Evolutionary conservation across 2,888 invertebrate species (phyloP).

Genomic region (Acleris literana): DNA sequence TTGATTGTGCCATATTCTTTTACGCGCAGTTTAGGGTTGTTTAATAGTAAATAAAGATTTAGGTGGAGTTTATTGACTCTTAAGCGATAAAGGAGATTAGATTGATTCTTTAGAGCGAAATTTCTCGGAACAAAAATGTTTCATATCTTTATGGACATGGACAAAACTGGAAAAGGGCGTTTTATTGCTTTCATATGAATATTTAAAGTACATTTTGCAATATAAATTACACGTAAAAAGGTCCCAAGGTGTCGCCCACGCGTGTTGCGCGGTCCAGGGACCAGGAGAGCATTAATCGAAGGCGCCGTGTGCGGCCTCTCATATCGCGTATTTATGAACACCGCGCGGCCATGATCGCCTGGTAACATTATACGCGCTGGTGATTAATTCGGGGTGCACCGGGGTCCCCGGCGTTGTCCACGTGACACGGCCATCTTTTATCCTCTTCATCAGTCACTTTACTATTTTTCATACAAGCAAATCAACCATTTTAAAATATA

Average conservation of each 20-base stretch:
- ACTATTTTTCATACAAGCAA: slow-evolving; percentile 14
- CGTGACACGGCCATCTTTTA: slow-evolving; percentile 47
- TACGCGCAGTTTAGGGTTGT: slow-evolving; percentile 36
- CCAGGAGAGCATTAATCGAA: slow-evolving; percentile 70
- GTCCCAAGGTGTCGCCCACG: slow-evolving; percentile 59
- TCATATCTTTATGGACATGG: background rate
- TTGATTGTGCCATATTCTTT: slow-evolving; percentile 39
- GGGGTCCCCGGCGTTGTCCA: slow-evolving; percentile 47
- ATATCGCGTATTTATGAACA: slow-evolving; percentile 78
- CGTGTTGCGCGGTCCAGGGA: slow-evolving; percentile 56
- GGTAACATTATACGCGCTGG: slow-evolving; percentile 71
- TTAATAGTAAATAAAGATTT: slow-evolving; percentile 37
- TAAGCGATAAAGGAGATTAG: slow-evolving; percentile 27
- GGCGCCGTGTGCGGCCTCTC: slow-evolving; percentile 76
- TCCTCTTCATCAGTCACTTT: slow-evolving; percentile 36
- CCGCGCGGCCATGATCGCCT: slow-evolving; percentile 65
- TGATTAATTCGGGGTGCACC: slow-evolving; percentile 65
- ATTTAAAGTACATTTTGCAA: slow-evolving; percentile 22
- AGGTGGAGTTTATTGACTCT: slow-evolving; percentile 32
- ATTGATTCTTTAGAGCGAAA: slow-evolving; percentile 18
- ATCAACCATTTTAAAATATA: background rate
- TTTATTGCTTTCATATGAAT: slow-evolving; percentile 21
- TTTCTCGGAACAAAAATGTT: background rate
- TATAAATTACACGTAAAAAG: slow-evolving; percentile 27
- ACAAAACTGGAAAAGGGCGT: slow-evolving; percentile 4